These are phyloP conservation scores for Molorchus minor DNA, from an alignment of 2,888 invertebrate species.

Conservation along the genomic window DNA sequence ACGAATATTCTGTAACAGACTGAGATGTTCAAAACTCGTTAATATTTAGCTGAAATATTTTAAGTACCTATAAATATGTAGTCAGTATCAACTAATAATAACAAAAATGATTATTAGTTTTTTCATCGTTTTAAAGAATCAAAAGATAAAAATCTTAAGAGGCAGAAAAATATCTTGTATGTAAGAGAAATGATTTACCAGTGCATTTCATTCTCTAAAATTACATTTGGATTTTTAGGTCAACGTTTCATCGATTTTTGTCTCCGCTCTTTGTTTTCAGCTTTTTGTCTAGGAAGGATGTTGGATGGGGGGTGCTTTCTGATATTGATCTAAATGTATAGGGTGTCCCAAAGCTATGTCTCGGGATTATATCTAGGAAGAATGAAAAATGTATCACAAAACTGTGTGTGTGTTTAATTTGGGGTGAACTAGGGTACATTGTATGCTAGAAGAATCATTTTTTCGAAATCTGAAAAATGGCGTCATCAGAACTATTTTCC, in stretches of 20 bases:
- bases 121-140: neutral
- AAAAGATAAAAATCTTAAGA: too few relatives aligned
- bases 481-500: too few relatives aligned
- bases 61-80: neutral
- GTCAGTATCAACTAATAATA: neutral
- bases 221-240: neutral
- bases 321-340: neutral
- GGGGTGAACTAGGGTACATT: too few relatives aligned
- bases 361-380: too few relatives aligned
- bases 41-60: neutral
- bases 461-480: too few relatives aligned
- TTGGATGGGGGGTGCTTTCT: neutral
- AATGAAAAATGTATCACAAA: too few relatives aligned
- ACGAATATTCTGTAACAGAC: too few relatives aligned
- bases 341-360: too few relatives aligned
- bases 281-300: neutral
- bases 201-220: neutral
- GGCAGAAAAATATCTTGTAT: neutral
- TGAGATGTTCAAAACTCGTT: too few relatives aligned
- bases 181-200: neutral
- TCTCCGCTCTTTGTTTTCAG: neutral
- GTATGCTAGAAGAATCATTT: too few relatives aligned
- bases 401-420: too few relatives aligned
- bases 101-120: neutral
- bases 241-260: neutral